Conservation (phyloP, 2,113 vertebrate genomes). For the cattle (Bos taurus) region DNA sequence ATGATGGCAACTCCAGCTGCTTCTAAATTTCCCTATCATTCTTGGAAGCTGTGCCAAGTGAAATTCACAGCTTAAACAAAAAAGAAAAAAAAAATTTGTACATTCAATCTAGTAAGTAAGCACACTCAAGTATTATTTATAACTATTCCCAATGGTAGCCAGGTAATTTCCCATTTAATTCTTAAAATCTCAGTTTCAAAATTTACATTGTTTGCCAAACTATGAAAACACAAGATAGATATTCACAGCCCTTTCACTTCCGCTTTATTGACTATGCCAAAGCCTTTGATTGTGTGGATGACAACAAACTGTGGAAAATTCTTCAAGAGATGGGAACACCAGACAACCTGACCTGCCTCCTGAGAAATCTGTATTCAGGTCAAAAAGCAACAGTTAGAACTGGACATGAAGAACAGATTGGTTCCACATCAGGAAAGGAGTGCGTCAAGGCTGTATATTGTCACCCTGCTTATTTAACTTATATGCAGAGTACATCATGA, state of each 20-base stretch:
- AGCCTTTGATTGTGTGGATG: not conserved
- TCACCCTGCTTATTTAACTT: not conserved
- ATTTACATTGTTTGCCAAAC: not conserved
- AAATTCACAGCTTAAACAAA: not conserved
- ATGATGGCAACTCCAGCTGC: not conserved
- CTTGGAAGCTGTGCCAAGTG: not conserved
- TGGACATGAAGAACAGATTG: not conserved
- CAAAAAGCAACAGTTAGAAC: not conserved
- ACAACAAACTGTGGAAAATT: not conserved
- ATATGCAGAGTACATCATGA: not conserved
- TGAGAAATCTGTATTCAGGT: not conserved
- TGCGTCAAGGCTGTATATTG: not conserved
- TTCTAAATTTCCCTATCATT: constrained; percentile 30
- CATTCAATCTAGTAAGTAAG: not conserved
- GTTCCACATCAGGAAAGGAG: not conserved
- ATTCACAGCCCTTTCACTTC: not conserved
- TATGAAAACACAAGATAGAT: not conserved
- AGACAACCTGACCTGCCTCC: not conserved
- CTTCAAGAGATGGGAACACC: not conserved
- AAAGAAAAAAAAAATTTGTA: not conserved
- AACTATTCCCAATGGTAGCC: not conserved
- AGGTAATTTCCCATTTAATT: not conserved
- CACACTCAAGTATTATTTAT: not conserved
- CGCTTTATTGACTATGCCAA: not conserved
- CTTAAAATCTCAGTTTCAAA: not conserved